Conservation (phyloP, 1,140 invertebrate species). For the Atta colombica region DNA sequence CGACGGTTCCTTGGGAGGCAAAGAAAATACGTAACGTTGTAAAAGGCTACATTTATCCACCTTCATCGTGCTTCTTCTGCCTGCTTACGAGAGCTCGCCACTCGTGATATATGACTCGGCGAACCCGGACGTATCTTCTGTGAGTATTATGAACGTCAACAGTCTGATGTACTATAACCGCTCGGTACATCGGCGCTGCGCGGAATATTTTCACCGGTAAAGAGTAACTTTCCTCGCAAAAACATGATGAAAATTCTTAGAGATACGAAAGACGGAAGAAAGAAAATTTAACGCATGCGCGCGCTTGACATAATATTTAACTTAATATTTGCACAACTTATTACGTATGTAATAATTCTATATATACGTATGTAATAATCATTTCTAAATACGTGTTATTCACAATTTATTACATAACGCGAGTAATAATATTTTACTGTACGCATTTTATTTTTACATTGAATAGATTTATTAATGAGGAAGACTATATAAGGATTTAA, state of each 20-base stretch:
- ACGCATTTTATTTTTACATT: neutral
- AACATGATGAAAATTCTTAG: neutral
- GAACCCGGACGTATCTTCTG: conserved; percentile 77
- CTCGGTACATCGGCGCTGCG: neutral
- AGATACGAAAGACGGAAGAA: neutral
- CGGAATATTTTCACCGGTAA: conserved; percentile 7
- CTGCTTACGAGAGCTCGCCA: conserved; percentile 64
- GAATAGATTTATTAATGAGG: conserved; percentile 14
- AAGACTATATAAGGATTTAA: conserved; percentile 1
- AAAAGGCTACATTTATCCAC: conserved; percentile 67
- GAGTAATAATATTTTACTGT: conserved; percentile 11
- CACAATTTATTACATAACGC: neutral
- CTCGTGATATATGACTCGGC: conserved; percentile 75
- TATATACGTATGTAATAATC: too few species aligned
- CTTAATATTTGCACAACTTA: neutral
- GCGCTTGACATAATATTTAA: neutral
- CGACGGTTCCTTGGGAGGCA: conserved; percentile 19
- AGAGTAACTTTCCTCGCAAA: conserved; percentile 17
- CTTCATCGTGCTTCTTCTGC: conserved; percentile 67
- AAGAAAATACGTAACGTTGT: conserved; percentile 69
- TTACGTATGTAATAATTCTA: too few species aligned
- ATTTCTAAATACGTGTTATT: neutral
- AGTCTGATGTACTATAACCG: conserved; percentile 54
- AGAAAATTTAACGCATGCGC: neutral
- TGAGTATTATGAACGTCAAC: conserved; percentile 68